Percentiles rank a stretch among this genome's conserved stretches.
Conservation (phyloP, 2,797 vertebrate genomes). For the Tapirus indicus region DNA sequence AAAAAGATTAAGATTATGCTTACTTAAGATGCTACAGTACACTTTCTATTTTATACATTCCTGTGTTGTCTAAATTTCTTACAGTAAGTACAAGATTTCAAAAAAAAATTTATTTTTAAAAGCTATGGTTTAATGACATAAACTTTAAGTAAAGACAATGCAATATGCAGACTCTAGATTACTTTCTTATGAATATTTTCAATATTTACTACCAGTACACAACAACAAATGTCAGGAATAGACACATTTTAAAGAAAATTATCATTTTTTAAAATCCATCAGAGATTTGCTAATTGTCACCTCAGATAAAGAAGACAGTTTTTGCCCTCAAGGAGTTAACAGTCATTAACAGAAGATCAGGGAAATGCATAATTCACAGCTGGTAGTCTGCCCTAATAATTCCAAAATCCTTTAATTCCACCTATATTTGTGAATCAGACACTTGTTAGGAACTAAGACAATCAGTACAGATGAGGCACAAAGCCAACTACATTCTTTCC, state of each 20-base stretch:
- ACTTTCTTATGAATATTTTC: constrained; percentile 26
- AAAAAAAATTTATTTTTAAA: not conserved
- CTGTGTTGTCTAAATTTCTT: not conserved
- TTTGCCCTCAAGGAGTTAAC: not conserved
- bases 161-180: not conserved
- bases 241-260: not conserved
- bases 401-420: not conserved
- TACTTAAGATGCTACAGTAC: not conserved
- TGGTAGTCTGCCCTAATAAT: not conserved
- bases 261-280: not conserved
- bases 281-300: not conserved
- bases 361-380: not conserved
- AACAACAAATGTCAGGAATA: not conserved
- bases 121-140: not conserved
- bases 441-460: not conserved
- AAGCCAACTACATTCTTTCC: not conserved
- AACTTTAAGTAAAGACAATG: not conserved
- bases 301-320: not conserved
- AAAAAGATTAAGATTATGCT: not conserved
- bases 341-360: not conserved
- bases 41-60: not conserved
- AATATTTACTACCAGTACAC: not conserved
- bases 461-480: not conserved
- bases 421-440: not conserved
- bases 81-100: not conserved